Evolutionary conservation across 2,888 invertebrate species (phyloP), one percentile per base, ranked within the genome.

Genomic region (Hydropsyche betteni): DNA sequence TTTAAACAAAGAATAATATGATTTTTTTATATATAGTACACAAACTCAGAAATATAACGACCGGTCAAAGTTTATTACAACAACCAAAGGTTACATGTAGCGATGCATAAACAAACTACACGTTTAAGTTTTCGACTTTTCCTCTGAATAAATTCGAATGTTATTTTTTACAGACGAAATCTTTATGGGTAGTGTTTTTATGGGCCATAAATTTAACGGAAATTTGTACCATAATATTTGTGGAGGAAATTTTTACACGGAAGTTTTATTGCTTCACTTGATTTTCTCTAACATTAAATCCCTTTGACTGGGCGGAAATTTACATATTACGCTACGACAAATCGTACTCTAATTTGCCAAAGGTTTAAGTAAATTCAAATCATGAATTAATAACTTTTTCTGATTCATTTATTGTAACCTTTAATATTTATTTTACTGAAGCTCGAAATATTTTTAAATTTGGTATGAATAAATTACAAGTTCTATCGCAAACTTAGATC

Each of bases 181-280:
- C 72, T 72, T 72, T 72, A 61, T 50, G 72, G 52, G 58, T 72
- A 72, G 72, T 70, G 72, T 72, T 72, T 72, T 72, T 72, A 72
- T 72, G 58, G 72, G 14, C 44, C 72, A 61, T 72, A 72, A 72
- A 72, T 72, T 72, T 72, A 72, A 44, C 72, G 72, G 72, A 72
- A 72, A 58, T 72, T 72, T 72, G 55, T 58, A 58, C 72, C 61
- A 44, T 61, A 72, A 72, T 72, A 72, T 72, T 72, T 72, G 52
- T 44, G 36, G 72, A 24, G 61, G 52, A 72, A 53, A 72, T 52
- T 72, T 61, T 61, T 58, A 50, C 72, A 58, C 61, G 58, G 72
- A 55, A 55, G 50, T 72, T 72, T 72, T 72, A 72, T 72, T 72
- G 72, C 72, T 55, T 70, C 53, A 52, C 53, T 72, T 72, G 72